Evolutionary conservation across 2,113 vertebrate genomes (phyloP).

Genomic region (Sclerurus mexicanus): DNA sequence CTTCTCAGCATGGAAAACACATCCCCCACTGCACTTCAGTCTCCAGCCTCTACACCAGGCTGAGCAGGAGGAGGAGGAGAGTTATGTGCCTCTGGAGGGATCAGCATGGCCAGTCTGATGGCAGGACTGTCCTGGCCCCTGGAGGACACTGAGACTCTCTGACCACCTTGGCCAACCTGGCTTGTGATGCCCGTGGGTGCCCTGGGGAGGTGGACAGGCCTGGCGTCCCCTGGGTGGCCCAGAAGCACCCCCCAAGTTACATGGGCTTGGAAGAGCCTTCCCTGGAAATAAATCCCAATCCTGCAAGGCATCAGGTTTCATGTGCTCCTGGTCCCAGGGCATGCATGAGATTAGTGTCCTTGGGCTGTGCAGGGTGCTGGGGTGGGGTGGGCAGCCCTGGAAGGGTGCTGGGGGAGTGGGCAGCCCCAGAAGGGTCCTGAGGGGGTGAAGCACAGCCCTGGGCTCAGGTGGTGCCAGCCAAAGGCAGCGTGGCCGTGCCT

Average conservation of each 20-base stretch:
- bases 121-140: neutral
- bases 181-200: neutral
- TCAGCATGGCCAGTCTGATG: neutral
- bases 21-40: neutral
- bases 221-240: fast-evolving
- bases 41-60: neutral
- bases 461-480: neutral
- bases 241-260: neutral
- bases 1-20: neutral
- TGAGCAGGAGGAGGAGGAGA: neutral
- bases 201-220: neutral
- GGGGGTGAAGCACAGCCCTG: neutral
- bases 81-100: neutral
- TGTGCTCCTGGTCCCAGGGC: neutral
- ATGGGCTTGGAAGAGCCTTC: neutral
- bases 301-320: fast-evolving
- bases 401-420: neutral
- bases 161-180: neutral
- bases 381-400: neutral
- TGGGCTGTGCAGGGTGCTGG: neutral
- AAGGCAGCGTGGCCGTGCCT: neutral
- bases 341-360: fast-evolving
- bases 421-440: neutral
- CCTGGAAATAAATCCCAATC: neutral
- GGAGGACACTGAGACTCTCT: fast-evolving